A percentile compares a stretch with the other conserved stretches of the same genome.
These are phyloP conservation scores for Anoura caudifer DNA, from an alignment of 2,113 vertebrate genomes.

Conservation along the genomic window DNA sequence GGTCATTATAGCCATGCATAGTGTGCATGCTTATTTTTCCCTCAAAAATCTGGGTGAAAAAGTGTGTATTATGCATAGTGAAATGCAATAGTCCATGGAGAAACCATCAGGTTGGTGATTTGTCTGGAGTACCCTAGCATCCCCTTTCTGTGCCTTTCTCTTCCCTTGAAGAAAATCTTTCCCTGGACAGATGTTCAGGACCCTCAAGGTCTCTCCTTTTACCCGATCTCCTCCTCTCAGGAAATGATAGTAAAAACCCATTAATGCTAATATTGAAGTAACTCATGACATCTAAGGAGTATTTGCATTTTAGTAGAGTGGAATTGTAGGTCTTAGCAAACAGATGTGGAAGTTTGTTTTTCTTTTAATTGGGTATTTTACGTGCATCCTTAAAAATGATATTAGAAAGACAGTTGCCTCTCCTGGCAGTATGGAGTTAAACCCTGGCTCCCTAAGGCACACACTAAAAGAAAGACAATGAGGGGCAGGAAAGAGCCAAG, in stretches of 20 bases:
- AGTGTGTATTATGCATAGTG: too few relatives aligned
- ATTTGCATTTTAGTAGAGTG: constrained; percentile 3
- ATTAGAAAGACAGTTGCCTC: not conserved
- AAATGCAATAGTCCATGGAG: not conserved
- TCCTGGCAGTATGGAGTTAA: constrained; percentile 63
- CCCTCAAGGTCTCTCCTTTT: not conserved
- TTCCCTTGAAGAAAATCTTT: not conserved
- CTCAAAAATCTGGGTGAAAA: too few relatives aligned
- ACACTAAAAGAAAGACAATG: constrained; percentile 65
- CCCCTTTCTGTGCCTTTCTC: not conserved
- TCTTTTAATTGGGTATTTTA: not conserved
- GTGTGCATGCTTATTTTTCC: too few relatives aligned
- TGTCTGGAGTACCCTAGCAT: not conserved
- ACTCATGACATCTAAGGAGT: not conserved
- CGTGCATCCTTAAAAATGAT: not conserved
- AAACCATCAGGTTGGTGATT: not conserved
- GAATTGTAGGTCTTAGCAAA: constrained; percentile 1
- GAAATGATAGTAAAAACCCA: not conserved
- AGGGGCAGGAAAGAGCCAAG: constrained; percentile 65
- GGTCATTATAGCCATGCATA: too few relatives aligned
- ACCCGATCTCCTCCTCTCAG: not conserved
- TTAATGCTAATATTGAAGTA: constrained; percentile 19
- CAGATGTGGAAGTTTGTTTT: not conserved
- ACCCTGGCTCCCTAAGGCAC: constrained; percentile 43
- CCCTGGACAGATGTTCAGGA: not conserved